Base-by-base conservation (phyloP, 1,140 invertebrate genomes). In the Dendroctonus valens region DNA sequence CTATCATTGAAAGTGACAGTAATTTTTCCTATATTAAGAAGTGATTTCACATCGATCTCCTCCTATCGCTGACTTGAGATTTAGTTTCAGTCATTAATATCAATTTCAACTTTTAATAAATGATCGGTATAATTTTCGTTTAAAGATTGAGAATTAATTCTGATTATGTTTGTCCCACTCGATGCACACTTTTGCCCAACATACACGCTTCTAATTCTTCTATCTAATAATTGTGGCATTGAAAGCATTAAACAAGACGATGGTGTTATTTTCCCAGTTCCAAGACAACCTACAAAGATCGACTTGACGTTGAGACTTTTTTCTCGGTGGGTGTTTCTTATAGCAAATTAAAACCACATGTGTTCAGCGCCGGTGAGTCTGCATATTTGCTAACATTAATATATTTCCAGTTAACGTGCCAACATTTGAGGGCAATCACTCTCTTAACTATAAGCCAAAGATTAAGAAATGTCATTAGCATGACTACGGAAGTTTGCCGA, bases 281-380 rank as follows among this genome's bases (percentile, higher is more conserved):
- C 26, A 26, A 26, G 26, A 26, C 26, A 26, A 26, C 26, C 26
- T 26, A 26, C 26, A 26, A 26, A 26, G 26, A 26, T 26, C 26
- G 26, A 26, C 26, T 26, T 26, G 26, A 26, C 26, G 26, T 26
- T 26, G 1, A 26, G 26, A 26, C 26, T 26, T 26, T 26, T 26
- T 26, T 52, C 60, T 42, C 26, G 42, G 67, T 70, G 69, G 69
- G 69, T 73, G 70, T 71, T 71, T 69, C 65, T 48, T 60, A 69
- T 63, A 50, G 72, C 66, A 73, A 73, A 73, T 73, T 70, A 73
- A 72, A 73, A 72, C 68, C 70, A 73, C 72, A 73, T 73, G 69
- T 71, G 70, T 52, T 62, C 48, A 69, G 51, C 69, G 65, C 67
- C 66, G 58, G 67, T 66, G 52, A 58, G 69, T 70, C 65, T 63